These are phyloP conservation scores for Bombus superbus DNA, from an alignment of 1,140 invertebrate genomes.

Conservation along the genomic window DNA sequence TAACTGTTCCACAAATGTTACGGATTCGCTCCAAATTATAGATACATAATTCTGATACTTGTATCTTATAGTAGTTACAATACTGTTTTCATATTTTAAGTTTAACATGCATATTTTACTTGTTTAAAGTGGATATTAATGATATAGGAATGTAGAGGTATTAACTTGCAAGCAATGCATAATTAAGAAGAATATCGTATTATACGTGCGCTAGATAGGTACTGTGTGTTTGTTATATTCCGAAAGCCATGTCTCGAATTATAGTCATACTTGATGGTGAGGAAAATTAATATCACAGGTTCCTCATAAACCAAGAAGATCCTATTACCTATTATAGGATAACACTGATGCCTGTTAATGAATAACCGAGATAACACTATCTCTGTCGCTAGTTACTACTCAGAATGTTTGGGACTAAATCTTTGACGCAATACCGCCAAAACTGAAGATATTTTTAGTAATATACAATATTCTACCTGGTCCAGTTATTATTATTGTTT, in stretches of 20 bases:
- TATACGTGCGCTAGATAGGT: background rate
- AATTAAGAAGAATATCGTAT: background rate
- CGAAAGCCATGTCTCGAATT: background rate
- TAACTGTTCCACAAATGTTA: background rate
- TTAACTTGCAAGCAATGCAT: background rate
- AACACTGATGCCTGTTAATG: background rate
- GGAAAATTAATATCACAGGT: constrained; percentile 25
- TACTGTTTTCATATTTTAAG: too few relatives aligned
- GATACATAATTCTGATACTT: too few relatives aligned
- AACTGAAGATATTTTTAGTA: too few relatives aligned
- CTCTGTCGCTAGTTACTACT: too few relatives aligned
- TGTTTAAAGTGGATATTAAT: background rate
- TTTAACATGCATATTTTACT: background rate
- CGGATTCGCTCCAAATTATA: too few relatives aligned
- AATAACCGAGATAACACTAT: background rate
- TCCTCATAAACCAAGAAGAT: constrained; percentile 10
- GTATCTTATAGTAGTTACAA: too few relatives aligned
- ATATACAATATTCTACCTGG: too few relatives aligned
- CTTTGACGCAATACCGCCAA: too few relatives aligned
- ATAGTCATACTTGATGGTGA: background rate
- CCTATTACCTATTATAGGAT: constrained; percentile 5
- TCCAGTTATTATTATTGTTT: too few relatives aligned
- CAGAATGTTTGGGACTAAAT: background rate
- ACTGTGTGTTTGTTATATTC: background rate
- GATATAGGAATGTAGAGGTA: background rate